Evolutionary conservation across 2,113 vertebrate genomes (phyloP), one percentile per base, ranked within the genome.

Genomic region (Fukomys damarensis): DNA sequence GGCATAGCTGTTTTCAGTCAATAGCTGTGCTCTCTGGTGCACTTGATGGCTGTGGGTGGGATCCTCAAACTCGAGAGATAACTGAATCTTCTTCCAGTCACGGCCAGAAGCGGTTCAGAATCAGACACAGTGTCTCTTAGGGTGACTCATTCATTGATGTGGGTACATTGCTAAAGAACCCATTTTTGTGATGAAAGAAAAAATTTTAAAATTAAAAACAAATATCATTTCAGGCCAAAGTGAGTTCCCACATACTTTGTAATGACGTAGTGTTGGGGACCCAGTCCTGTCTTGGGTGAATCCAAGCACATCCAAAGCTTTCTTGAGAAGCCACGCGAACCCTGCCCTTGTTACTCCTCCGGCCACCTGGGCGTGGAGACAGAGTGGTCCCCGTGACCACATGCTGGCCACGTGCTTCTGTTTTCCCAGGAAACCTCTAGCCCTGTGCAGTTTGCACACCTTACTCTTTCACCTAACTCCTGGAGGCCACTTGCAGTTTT

Each of bases 151-250:
- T 72, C 66, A 46, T 86, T 86, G 59, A 66, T 26, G 61, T 68
- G 20, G 43, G 20, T 79, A 66, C 5, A n/a, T 0, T 86, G 92
- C 82, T 65, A 54, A 77, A 66, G 54, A 86, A 59, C 24, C 76
- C 30, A 56, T 90, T 89, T 91, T 92, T 65, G 12, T 85, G 38
- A 68, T 91, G 66, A 49, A 81, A 93, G 49, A 32, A 46, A 88
- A 94, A 84, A 38, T 92, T 80, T 86, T 77, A 72, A 43, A 89
- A 43, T 89, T 85, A 76, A 92, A 96, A 96, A 28, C 56, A 20
- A 77, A 72, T 86, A 72, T 2, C 49, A 58, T 58, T 93, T 76
- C n/a, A 94, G 63, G 16, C 49, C 76, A 65, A 52, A 58, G 4
- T 77, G 14, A 17, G 68, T 65, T 80, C 35, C 70, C 91, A 49